Evolutionary conservation across 2,113 vertebrate species (phyloP).

Genomic region (Azemiops feae): DNA sequence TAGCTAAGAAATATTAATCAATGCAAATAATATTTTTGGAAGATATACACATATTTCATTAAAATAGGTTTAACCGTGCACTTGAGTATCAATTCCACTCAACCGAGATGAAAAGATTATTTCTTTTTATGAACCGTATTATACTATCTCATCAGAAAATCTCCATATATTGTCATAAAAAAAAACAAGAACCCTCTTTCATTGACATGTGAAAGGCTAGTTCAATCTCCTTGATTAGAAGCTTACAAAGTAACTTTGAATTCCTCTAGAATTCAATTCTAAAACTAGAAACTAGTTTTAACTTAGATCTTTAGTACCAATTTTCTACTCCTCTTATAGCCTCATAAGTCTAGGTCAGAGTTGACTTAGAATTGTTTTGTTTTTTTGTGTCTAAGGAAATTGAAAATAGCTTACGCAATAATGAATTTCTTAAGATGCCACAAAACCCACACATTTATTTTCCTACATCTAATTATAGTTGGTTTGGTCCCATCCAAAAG

Average conservation of each 20-base stretch:
- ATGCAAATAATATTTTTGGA: background rate
- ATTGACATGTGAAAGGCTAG: background rate
- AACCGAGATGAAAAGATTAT: background rate
- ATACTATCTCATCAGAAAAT: background rate
- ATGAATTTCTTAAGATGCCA: background rate
- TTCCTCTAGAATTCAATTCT: background rate
- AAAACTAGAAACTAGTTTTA: background rate
- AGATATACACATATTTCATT: background rate
- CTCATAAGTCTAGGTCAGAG: background rate
- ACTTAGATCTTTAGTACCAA: background rate
- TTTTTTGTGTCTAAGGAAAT: slow-evolving; percentile 18
- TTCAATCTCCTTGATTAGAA: background rate
- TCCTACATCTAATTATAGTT: slow-evolving; percentile 7
- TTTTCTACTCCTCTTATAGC: background rate
- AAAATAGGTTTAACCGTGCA: background rate
- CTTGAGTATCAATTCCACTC: background rate
- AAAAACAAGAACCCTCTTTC: background rate
- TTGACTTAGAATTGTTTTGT: slow-evolving; percentile 1
- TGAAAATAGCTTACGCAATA: background rate
- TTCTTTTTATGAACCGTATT: background rate
- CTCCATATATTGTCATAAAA: background rate
- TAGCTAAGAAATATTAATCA: background rate
- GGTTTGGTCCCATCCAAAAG: slow-evolving; percentile 24
- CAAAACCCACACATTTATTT: background rate
- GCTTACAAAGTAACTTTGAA: background rate